A percentile compares a stretch with the other conserved stretches of the same genome.
phyloP scores from a whole-genome alignment of 2,797 vertebrate genomes.

The Neostethus bicornis region DNA sequence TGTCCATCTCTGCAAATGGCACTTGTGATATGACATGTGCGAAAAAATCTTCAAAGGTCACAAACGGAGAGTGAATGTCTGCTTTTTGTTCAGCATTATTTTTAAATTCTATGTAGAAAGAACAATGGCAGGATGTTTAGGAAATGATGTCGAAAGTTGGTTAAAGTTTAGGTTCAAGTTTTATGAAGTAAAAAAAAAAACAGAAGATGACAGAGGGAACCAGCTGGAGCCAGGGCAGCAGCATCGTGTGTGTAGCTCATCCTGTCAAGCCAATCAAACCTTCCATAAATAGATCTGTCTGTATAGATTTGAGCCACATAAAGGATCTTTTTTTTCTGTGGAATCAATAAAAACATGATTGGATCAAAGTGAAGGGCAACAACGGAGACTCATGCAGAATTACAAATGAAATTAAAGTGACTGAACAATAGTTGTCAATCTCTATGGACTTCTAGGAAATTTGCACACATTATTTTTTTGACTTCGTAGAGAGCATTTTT shows the following conservation, averaged over 20 bases:
- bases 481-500: neutral
- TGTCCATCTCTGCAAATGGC: conserved; percentile 23
- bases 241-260: neutral
- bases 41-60: neutral
- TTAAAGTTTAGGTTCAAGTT: neutral
- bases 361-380: conserved; percentile 23
- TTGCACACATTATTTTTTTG: neutral
- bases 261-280: conserved; percentile 4
- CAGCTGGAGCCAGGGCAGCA: neutral
- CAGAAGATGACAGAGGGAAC: neutral
- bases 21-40: neutral
- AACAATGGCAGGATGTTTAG: conserved; percentile 1
- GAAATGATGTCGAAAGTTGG: neutral
- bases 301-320: conserved; percentile 11
- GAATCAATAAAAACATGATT: conserved; percentile 56
- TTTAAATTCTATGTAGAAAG: neutral
- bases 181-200: neutral
- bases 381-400: conserved; percentile 20
- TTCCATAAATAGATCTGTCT: conserved; percentile 33
- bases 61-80: neutral
- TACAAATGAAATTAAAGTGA: conserved; percentile 18
- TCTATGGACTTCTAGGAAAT: neutral
- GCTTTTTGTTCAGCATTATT: neutral
- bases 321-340: conserved; percentile 38
- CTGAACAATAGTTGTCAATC: neutral